phyloP scores from a whole-genome alignment of 2,797 vertebrate species.

The Cheirogaleus major region DNA sequence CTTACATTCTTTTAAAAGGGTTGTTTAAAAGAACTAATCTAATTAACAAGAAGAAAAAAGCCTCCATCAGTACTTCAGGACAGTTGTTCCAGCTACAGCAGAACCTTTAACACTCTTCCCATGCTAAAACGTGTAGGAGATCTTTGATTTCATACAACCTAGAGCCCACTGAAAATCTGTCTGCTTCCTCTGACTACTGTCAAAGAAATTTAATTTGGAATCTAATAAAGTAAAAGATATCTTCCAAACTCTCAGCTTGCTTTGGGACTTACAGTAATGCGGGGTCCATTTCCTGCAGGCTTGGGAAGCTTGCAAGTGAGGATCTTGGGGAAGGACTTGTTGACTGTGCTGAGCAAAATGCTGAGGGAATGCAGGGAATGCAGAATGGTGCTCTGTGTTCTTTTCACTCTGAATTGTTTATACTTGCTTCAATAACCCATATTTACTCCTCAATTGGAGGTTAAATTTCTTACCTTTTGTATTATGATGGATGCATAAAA shows the following conservation, averaged over 20 bases:
- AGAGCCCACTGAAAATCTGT: not conserved
- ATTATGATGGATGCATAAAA: not conserved
- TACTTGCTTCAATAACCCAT: not conserved
- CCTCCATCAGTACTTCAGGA: not conserved
- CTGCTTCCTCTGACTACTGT: not conserved
- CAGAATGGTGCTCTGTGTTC: not conserved
- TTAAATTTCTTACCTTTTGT: not conserved
- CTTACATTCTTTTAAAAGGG: not conserved
- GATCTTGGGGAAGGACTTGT: not conserved
- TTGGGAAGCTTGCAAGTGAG: not conserved
- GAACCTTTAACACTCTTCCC: not conserved
- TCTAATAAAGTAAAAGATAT: conserved; percentile 21
- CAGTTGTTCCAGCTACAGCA: not conserved
- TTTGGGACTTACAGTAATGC: not conserved
- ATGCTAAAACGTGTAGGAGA: not conserved
- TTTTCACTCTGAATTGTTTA: not conserved
- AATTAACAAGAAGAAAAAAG: not conserved
- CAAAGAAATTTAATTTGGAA: not conserved
- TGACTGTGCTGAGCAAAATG: not conserved
- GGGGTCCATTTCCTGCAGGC: not conserved
- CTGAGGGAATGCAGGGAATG: conserved; percentile 10
- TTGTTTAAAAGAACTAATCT: not conserved
- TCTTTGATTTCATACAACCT: not conserved
- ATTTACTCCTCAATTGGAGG: not conserved
- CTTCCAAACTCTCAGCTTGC: not conserved